A percentile compares a stretch with the other conserved stretches of the same genome.
Conservation (phyloP, 2,888 invertebrate genomes). For the Mayetiola destructor region DNA sequence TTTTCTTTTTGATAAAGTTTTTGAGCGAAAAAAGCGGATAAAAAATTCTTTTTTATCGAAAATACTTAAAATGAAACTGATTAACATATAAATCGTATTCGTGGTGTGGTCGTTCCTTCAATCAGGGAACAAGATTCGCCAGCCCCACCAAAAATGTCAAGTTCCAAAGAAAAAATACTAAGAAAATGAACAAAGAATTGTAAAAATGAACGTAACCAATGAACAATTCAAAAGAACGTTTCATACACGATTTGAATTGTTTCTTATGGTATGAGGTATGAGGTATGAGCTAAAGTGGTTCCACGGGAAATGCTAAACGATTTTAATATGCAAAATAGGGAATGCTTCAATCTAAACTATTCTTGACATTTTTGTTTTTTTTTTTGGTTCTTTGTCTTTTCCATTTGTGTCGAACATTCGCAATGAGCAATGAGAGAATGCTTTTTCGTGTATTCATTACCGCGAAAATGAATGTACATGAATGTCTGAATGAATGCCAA, state of each 20-base stretch:
- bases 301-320: conserved; percentile 5
- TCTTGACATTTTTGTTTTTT: background rate
- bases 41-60: conserved; percentile 7
- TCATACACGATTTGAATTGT: too few species aligned
- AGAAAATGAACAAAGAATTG: too few species aligned
- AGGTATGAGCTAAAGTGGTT: conserved; percentile 5
- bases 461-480: background rate
- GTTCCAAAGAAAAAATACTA: too few species aligned
- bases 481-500: background rate
- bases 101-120: conserved; percentile 6
- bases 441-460: background rate
- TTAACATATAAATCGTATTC: conserved; percentile 11
- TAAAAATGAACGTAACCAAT: too few species aligned
- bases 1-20: conserved; percentile 10
- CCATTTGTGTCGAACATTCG: background rate
- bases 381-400: background rate
- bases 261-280: too few species aligned
- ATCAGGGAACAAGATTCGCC: too few species aligned
- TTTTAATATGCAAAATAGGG: conserved; percentile 9
- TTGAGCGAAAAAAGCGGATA: too few species aligned
- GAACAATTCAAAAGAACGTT: too few species aligned
- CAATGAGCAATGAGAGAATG: background rate
- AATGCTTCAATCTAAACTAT: conserved; percentile 6
- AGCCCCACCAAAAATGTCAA: too few species aligned
- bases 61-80: background rate